A percentile compares a stretch with the other conserved stretches of the same genome.
phyloP scores from a whole-genome alignment of 2,888 invertebrate species.

The Xanthia togata region DNA sequence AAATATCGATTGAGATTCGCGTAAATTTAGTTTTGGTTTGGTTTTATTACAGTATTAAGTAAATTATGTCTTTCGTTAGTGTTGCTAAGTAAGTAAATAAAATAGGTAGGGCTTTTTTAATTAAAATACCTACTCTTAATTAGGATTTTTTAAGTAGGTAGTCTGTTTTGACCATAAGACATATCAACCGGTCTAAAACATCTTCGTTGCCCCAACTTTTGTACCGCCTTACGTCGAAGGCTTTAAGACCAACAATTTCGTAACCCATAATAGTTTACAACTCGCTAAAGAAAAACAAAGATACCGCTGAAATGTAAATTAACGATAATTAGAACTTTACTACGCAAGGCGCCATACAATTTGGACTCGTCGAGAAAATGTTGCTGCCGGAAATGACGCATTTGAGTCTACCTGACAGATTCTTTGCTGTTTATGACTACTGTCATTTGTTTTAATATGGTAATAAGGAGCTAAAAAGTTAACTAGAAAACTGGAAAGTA shows the following conservation, averaged over 20 bases:
- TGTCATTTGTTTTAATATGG: constrained; percentile 25
- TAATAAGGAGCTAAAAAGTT: constrained; percentile 27
- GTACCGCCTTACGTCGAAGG: neutral
- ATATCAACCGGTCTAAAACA: neutral
- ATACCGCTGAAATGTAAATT: constrained; percentile 46
- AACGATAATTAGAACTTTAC: constrained; percentile 53
- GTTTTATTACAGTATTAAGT: constrained; percentile 44
- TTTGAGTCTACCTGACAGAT: constrained; percentile 45
- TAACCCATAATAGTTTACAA: constrained; percentile 55
- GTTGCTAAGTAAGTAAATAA: neutral
- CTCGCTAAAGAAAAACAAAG: constrained; percentile 55
- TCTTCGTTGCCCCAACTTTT: neutral
- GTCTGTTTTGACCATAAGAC: neutral
- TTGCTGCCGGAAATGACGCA: constrained; percentile 46
- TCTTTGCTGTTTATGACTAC: constrained; percentile 15
- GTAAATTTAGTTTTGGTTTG: constrained; percentile 22
- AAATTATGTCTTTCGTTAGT: constrained; percentile 29
- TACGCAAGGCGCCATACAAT: constrained; percentile 37
- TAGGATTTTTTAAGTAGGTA: neutral
- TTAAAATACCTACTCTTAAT: constrained; percentile 1
- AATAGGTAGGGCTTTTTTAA: constrained; percentile 15
- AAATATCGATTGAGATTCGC: constrained; percentile 44
- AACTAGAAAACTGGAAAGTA: constrained; percentile 21
- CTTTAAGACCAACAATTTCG: constrained; percentile 42
- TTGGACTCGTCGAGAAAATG: constrained; percentile 26